A percentile compares a stretch with the other conserved stretches of the same genome.
Evolutionary conservation across 1,140 invertebrate genomes (phyloP).

Genomic region (Atta colombica): DNA sequence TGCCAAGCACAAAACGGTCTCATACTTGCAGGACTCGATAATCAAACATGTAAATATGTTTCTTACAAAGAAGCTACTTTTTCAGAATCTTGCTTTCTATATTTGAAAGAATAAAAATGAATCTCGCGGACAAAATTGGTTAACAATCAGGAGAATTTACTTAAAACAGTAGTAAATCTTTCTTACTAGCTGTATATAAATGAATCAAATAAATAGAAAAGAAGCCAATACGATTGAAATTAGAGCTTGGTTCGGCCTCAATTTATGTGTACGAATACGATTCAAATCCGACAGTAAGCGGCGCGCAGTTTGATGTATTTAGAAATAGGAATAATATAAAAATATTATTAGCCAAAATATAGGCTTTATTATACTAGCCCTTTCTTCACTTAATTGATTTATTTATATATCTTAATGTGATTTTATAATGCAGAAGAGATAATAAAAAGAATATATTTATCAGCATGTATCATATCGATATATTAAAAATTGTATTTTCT

Average conservation of each 20-base stretch:
- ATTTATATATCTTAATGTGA: no score
- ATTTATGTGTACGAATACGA: no score
- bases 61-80: not conserved
- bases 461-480: not conserved
- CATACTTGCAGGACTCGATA: not conserved
- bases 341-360: no score
- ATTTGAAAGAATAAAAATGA: not conserved
- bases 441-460: not conserved
- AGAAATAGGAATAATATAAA: no score
- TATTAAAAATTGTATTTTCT: constrained; percentile 23
- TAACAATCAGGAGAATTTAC: not conserved
- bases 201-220: no score
- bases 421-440: not conserved
- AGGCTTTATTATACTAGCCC: no score
- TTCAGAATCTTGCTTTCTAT: not conserved
- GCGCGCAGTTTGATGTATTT: no score
- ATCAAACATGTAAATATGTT: not conserved
- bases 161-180: not conserved
- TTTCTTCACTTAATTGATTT: no score
- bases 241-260: no score
- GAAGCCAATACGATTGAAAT: no score
- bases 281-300: no score
- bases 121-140: not conserved
- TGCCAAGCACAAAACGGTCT: not conserved
- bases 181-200: not conserved